Percentiles rank a stretch among this genome's conserved stretches.
Evolutionary conservation across 1,140 invertebrate genomes (phyloP).

Genomic region (Schlechtendalia chinensis): DNA sequence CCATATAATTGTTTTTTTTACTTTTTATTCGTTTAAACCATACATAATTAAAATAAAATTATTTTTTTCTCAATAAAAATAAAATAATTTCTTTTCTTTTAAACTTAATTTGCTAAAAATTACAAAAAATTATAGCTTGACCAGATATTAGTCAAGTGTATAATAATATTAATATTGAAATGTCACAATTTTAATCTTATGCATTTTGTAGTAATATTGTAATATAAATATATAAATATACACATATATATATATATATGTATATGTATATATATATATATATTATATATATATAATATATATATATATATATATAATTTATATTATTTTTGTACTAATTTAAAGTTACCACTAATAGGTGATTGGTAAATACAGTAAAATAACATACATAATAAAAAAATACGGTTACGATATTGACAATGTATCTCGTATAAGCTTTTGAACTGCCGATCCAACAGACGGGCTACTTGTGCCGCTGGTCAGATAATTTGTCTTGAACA

Average conservation of each 20-base stretch:
- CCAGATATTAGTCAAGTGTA: not conserved
- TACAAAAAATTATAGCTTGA: not conserved
- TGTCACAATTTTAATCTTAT: slow-evolving; percentile 10
- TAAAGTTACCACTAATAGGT: slow-evolving; percentile 36
- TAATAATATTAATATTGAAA: not conserved
- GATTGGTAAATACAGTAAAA: slow-evolving; percentile 30
- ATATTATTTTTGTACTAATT: slow-evolving; percentile 45
- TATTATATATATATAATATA: not conserved
- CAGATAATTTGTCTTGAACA: slow-evolving; percentile 71
- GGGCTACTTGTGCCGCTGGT: slow-evolving; percentile 69
- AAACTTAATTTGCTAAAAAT: too few species aligned
- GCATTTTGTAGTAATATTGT: too few species aligned
- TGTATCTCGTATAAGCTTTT: slow-evolving; percentile 87
- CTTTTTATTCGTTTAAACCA: not conserved
- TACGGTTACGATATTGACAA: slow-evolving; percentile 63
- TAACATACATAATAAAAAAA: not conserved
- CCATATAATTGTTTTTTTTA: not conserved
- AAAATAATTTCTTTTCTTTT: not conserved
- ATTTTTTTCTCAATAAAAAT: not conserved
- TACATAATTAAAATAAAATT: not conserved
- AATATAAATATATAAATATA: too few species aligned
- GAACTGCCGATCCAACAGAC: slow-evolving; percentile 81
- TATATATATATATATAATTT: not conserved
- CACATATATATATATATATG: too few species aligned
- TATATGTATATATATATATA: not conserved